These are phyloP conservation scores for Drosophila mimica DNA, from an alignment of 2,888 invertebrate genomes.

Conservation along the genomic window DNA sequence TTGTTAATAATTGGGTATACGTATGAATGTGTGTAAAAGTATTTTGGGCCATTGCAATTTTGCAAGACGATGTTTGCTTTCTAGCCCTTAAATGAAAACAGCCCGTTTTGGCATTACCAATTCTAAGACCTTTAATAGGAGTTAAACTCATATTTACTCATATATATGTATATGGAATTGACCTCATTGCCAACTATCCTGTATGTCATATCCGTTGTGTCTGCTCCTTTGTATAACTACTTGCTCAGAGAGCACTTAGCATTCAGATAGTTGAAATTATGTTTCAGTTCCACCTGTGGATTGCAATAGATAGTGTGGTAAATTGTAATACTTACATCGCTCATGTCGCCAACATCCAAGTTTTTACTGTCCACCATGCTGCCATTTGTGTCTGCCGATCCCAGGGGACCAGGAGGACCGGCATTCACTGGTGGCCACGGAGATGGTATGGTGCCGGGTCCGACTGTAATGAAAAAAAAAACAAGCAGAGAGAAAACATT, in stretches of 20 bases:
- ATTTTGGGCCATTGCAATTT: background rate
- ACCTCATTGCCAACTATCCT: background rate
- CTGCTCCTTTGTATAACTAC: background rate
- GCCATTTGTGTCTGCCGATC: constrained; percentile 95
- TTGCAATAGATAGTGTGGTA: background rate
- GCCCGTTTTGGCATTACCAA: background rate
- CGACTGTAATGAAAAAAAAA: constrained; percentile 86
- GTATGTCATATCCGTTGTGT: background rate
- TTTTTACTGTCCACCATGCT: constrained; percentile 96
- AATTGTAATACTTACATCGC: constrained; percentile 88
- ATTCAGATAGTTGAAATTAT: background rate
- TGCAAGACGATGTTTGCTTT: background rate
- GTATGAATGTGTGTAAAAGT: background rate
- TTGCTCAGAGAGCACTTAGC: background rate
- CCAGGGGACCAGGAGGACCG: constrained; percentile 87
- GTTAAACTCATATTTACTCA: background rate
- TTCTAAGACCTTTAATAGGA: background rate
- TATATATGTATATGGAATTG: background rate
- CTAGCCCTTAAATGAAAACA: too few relatives aligned
- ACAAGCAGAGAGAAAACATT: constrained; percentile 37
- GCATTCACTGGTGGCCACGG: constrained; percentile 96
- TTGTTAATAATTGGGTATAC: background rate
- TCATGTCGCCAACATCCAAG: constrained; percentile 96
- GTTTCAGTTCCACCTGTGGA: background rate
- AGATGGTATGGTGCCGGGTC: constrained; percentile 97